phyloP scores from a whole-genome alignment of 2,113 vertebrate genomes.

The Marmota monax region DNA sequence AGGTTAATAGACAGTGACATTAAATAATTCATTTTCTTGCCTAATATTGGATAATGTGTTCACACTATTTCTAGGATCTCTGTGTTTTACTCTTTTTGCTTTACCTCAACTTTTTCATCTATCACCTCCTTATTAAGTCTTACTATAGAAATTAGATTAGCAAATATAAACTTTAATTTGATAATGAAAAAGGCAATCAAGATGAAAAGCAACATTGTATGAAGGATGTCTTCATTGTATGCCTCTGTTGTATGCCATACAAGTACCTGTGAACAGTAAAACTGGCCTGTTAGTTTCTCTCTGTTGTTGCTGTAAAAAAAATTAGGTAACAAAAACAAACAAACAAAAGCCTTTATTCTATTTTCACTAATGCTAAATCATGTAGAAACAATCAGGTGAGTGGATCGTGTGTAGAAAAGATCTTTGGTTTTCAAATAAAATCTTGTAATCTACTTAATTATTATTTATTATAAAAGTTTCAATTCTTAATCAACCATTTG shows the following conservation, averaged over 20 bases:
- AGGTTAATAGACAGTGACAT: constrained; percentile 89
- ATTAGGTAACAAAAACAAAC: not conserved
- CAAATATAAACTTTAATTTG: constrained; percentile 34
- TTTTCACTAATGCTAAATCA: not conserved
- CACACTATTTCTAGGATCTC: constrained; percentile 50
- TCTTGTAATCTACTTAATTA: not conserved
- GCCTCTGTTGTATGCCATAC: not conserved
- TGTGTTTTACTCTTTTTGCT: constrained; percentile 65
- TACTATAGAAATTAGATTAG: not conserved
- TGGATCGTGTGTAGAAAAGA: not conserved
- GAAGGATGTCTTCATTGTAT: not conserved
- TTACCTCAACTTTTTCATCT: constrained; percentile 21
- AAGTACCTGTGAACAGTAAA: not conserved
- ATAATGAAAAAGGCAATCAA: not conserved
- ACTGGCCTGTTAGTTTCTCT: not conserved
- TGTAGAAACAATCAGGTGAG: not conserved
- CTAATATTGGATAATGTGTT: constrained; percentile 81
- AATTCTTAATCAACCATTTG: not conserved
- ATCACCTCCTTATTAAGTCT: constrained; percentile 33
- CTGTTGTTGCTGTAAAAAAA: not conserved
- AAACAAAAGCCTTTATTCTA: not conserved
- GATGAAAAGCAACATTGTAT: not conserved
- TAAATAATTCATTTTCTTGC: constrained; percentile 84
- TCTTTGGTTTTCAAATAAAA: not conserved
- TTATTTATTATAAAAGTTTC: not conserved